Conservation (phyloP, 2,113 vertebrate genomes). For the Myxocyprinus asiaticus region DNA sequence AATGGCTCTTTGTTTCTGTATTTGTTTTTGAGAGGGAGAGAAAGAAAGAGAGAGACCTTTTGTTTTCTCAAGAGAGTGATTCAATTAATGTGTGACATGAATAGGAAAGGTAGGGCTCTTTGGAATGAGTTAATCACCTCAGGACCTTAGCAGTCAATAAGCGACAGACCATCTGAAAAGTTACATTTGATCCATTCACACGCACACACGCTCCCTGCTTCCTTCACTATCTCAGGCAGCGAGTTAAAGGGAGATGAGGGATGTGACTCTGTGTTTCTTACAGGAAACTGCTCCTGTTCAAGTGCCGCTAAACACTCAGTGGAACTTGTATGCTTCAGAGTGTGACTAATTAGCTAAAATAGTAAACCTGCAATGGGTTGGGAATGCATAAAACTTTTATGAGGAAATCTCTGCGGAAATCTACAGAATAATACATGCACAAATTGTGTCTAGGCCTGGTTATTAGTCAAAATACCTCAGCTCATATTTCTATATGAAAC, state of each 20-base stretch:
- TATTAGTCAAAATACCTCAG: too few species aligned
- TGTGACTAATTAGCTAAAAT: background rate
- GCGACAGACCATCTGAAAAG: background rate
- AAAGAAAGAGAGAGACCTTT: background rate
- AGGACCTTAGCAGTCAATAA: slow-evolving; percentile 19
- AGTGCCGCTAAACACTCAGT: slow-evolving; percentile 9
- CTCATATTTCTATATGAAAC: too few species aligned
- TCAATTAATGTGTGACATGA: slow-evolving; percentile 29
- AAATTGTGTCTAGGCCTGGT: too few species aligned
- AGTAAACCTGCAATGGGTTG: too few species aligned
- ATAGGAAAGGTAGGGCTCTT: slow-evolving; percentile 3
- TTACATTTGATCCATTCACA: slow-evolving; percentile 11
- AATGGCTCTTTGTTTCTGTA: slow-evolving; percentile 6
- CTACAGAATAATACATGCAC: too few species aligned
- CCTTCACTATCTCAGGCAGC: background rate
- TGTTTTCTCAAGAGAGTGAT: slow-evolving; percentile 24
- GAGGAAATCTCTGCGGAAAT: too few species aligned
- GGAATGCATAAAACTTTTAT: too few species aligned
- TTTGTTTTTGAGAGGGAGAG: slow-evolving; percentile 26
- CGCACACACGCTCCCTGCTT: slow-evolving; percentile 18
- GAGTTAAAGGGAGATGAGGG: background rate
- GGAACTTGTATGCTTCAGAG: background rate
- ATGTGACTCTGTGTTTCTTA: slow-evolving; percentile 43
- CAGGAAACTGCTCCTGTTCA: slow-evolving; percentile 18
- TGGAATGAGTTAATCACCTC: slow-evolving; percentile 10